Evolutionary conservation across 2,888 invertebrate genomes (phyloP).

Genomic region (Drosophila pseudotakahashii): DNA sequence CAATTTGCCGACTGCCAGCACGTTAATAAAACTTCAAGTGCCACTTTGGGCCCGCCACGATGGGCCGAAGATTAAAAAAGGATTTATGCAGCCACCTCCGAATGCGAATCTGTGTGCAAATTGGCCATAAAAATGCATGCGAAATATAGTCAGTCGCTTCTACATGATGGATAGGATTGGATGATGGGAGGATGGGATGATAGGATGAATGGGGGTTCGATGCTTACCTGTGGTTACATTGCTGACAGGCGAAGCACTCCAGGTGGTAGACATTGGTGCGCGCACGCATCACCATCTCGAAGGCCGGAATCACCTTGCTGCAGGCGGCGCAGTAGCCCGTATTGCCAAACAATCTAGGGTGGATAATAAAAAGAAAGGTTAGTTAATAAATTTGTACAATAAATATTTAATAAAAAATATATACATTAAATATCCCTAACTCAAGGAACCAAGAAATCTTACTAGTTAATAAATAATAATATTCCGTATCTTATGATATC

Average conservation of each 20-base stretch:
- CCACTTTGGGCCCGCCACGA: constrained; percentile 65
- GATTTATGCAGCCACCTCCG: constrained; percentile 55
- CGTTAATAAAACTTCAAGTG: constrained; percentile 81
- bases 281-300: constrained; percentile 99
- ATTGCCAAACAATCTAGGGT: constrained; percentile 93
- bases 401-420: no score
- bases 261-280: constrained; percentile 98
- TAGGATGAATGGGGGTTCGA: background rate
- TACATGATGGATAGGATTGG: constrained; percentile 11
- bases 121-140: constrained; percentile 66
- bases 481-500: no score
- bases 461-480: no score
- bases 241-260: constrained; percentile 99
- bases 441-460: no score
- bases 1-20: constrained; percentile 66
- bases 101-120: constrained; percentile 41
- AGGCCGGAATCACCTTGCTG: constrained; percentile 98
- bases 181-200: background rate
- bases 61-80: constrained; percentile 78
- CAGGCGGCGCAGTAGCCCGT: constrained; percentile 99
- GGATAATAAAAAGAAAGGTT: background rate
- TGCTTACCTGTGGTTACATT: constrained; percentile 97
- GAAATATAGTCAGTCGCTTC: constrained; percentile 8
- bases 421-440: no score
- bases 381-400: background rate